Conservation (phyloP, 2,113 vertebrate genomes). For the Megaceryle torquata region DNA sequence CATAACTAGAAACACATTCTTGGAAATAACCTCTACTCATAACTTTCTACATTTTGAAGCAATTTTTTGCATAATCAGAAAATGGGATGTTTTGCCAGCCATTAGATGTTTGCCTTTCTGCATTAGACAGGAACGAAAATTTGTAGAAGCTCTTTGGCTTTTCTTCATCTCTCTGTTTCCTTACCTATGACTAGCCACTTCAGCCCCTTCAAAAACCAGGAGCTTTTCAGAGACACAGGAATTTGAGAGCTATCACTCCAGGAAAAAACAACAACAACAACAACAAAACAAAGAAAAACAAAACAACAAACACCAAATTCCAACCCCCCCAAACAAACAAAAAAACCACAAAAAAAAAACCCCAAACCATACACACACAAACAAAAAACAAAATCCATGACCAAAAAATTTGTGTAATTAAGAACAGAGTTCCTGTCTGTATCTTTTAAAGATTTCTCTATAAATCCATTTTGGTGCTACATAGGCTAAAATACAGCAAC, state of each 20-base stretch:
- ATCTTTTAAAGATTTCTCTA: neutral
- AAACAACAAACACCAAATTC: too few relatives aligned
- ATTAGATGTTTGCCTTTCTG: neutral
- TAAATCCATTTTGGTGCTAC: neutral
- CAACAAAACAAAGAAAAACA: neutral
- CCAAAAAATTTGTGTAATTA: neutral
- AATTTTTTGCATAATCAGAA: neutral
- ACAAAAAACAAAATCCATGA: neutral
- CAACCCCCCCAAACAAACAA: too few relatives aligned
- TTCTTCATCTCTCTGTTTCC: neutral
- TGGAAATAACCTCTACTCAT: neutral
- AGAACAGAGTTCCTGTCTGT: neutral
- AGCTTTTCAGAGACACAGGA: neutral
- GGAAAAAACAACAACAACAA: neutral
- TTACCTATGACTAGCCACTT: neutral
- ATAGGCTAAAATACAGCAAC: neutral
- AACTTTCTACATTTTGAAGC: neutral
- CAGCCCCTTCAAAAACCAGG: neutral
- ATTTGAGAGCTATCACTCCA: neutral
- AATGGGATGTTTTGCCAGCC: neutral
- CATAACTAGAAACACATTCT: neutral
- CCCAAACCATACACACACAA: neutral
- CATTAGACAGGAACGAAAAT: neutral
- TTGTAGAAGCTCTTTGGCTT: neutral
- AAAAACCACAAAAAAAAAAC: too few relatives aligned